phyloP scores from a whole-genome alignment of 2,797 vertebrate species.

The Tragopan temminckii region DNA sequence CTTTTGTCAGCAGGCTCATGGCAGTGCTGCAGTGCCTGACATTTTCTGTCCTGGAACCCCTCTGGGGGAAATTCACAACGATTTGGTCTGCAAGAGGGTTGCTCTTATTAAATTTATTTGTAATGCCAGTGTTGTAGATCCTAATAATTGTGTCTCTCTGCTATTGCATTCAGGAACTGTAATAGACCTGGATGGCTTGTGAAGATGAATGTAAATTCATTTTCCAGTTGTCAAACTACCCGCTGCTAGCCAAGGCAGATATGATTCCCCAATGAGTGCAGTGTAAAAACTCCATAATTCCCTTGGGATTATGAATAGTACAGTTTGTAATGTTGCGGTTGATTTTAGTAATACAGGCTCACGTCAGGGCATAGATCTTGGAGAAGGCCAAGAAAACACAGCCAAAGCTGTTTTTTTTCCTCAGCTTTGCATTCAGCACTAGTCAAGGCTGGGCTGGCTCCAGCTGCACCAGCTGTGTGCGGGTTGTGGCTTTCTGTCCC shows the following conservation, averaged over 20 bases:
- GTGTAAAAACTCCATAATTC: neutral
- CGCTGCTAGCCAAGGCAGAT: neutral
- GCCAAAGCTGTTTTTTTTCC: neutral
- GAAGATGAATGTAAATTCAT: slow-evolving; percentile 58
- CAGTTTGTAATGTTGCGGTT: neutral
- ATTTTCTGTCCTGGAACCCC: slow-evolving; percentile 2
- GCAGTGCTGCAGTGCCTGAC: neutral
- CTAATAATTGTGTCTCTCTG: slow-evolving; percentile 35
- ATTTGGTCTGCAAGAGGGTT: slow-evolving; percentile 15
- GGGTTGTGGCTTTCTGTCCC: neutral
- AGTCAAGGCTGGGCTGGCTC: neutral
- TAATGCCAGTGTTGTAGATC: slow-evolving; percentile 27
- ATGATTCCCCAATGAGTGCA: neutral
- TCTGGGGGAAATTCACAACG: neutral
- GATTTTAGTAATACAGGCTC: neutral
- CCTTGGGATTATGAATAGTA: neutral
- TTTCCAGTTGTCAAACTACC: slow-evolving; percentile 20
- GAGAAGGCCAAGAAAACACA: neutral
- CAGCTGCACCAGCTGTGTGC: neutral
- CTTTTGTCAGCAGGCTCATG: slow-evolving; percentile 34
- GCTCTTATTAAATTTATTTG: neutral
- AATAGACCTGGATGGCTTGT: slow-evolving; percentile 25
- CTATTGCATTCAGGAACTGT: slow-evolving; percentile 12
- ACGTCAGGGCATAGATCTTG: neutral
- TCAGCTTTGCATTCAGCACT: neutral